A percentile compares a stretch with the other conserved stretches of the same genome.
phyloP scores from a whole-genome alignment of 2,113 vertebrate genomes.

The Propithecus coquereli region DNA sequence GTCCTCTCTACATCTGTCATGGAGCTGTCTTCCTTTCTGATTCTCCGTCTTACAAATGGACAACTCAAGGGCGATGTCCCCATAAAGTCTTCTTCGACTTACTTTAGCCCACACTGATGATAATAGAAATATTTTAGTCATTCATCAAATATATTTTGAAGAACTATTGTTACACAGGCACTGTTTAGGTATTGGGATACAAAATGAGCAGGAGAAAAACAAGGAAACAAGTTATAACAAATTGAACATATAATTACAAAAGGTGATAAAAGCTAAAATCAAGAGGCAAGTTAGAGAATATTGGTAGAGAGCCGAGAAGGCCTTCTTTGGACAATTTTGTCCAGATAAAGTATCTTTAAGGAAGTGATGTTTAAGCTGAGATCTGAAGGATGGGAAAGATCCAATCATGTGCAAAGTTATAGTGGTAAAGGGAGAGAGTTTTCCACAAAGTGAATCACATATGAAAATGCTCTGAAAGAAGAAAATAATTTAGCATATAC shows the following conservation, averaged over 20 bases:
- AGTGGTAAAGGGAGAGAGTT: neutral
- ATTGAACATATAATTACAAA: neutral
- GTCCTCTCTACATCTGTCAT: neutral
- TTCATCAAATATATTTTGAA: neutral
- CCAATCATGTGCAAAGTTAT: neutral
- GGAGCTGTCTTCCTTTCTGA: neutral
- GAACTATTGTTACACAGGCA: neutral
- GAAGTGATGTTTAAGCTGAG: neutral
- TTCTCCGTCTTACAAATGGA: neutral
- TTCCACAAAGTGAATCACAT: neutral
- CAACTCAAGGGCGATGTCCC: neutral
- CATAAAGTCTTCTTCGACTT: neutral
- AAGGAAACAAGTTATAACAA: neutral
- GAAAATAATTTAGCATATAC: neutral
- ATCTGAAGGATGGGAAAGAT: neutral
- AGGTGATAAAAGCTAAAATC: neutral
- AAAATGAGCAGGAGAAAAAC: neutral
- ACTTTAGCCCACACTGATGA: neutral
- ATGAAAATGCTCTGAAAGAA: neutral
- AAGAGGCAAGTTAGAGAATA: neutral
- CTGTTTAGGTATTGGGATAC: neutral
- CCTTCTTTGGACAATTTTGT: neutral
- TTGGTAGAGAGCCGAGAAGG: neutral
- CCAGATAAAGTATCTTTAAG: neutral
- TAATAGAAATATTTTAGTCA: neutral